Base-by-base conservation (phyloP, 2,888 invertebrate genomes). In the Hesperia comma region DNA sequence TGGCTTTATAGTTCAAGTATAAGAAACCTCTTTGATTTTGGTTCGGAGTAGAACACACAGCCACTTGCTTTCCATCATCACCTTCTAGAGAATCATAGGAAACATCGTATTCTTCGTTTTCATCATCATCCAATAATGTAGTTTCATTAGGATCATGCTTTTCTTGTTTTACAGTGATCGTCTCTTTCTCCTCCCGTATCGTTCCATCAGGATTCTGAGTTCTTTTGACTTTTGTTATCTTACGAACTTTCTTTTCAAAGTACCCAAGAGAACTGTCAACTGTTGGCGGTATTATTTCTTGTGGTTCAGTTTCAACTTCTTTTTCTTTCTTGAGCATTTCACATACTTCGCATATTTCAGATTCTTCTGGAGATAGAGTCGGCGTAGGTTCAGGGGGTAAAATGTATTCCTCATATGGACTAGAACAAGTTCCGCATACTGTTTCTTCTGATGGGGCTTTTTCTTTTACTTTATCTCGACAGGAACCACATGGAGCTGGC, bases 191-290 rank as follows among this genome's bases (percentile, higher is more conserved):
- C 72, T 85, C 82, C 37, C 72, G 69, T 21, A 82, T 74, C 1
- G 77, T 79, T 2, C 82, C 84, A 74, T 84, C 83, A 6, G 69
- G 58, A 33, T 81, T 79, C 41, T 72, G 70, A 1, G 70, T 75
- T 69, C 81, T 74, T 43, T 68, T 80, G 0, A 84, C 71, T 72
- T 71, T 81, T n/a, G 72, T 76, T 19, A 79, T 79, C 71, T 73
- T 81, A 15, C 75, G 74, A 5, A 77, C 66, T 62, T 77, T 78
- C 26, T 73, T 77, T 69, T 83, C 80, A 68, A 77, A 80, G 40
- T 77, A 79, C 5, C 80, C 81, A 37, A 79, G 67, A 12, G 68
- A 67, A 17, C 61, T 72, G 21, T 77, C 74, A 7, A 68, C 70
- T 8, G 53, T 32, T 12, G 40, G 12, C 19, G 54, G 43, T n/a